A percentile compares a stretch with the other conserved stretches of the same genome.
phyloP scores from a whole-genome alignment of 1,140 invertebrate genomes.

The Daktulosphaira vitifoliae region DNA sequence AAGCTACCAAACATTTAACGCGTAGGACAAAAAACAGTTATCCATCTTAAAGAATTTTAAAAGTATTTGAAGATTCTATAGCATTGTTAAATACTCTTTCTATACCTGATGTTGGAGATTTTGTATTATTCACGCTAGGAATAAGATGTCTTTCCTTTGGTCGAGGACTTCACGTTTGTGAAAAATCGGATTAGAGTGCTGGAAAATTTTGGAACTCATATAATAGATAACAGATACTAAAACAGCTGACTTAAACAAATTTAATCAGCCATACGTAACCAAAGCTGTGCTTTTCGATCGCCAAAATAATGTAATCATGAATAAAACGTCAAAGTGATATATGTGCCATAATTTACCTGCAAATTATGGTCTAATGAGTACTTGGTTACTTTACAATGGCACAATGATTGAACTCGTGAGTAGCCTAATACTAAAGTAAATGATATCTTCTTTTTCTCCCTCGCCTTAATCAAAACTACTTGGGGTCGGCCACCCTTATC shows the following conservation, averaged over 20 bases:
- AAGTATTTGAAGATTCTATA: not conserved
- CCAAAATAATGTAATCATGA: not conserved
- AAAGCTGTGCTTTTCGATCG: not conserved
- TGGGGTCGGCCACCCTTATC: no score
- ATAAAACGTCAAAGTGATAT: not conserved
- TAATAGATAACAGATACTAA: not conserved
- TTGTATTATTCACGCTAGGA: not conserved
- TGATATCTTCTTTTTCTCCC: no score
- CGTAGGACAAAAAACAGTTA: no score
- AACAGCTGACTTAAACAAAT: not conserved
- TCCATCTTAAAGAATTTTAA: no score
- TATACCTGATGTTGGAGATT: not conserved
- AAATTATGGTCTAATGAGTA: constrained; percentile 38
- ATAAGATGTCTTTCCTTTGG: not conserved
- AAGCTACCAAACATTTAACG: not conserved
- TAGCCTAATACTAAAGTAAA: not conserved
- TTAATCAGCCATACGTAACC: not conserved
- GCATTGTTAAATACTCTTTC: not conserved
- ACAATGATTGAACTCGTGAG: constrained; percentile 40
- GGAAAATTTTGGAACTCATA: not conserved
- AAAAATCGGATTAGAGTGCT: not conserved
- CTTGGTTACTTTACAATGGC: no score
- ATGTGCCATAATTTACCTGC: constrained; percentile 29
- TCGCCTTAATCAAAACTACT: no score
- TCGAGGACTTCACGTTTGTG: not conserved